A percentile compares a stretch with the other conserved stretches of the same genome.
Conservation (phyloP, 2,113 vertebrate genomes). For the Callaeas wilsoni region DNA sequence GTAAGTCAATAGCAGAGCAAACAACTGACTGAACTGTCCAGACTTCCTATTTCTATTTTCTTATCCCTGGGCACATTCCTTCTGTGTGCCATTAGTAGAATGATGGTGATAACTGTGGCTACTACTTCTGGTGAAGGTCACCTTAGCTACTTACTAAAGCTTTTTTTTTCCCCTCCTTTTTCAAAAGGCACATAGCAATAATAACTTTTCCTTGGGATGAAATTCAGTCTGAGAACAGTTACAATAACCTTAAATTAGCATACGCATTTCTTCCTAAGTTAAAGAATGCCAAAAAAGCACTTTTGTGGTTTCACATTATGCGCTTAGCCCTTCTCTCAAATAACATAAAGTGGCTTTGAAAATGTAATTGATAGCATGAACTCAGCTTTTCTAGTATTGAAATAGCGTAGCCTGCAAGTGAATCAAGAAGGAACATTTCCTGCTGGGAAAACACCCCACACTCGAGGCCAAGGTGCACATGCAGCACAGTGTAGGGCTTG, state of each 20-base stretch:
- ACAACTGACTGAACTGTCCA: neutral
- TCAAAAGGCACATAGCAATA: neutral
- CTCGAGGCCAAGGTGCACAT: accelerated
- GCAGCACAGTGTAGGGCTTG: accelerated
- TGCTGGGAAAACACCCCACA: neutral
- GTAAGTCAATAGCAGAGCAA: neutral
- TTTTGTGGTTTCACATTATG: conserved; percentile 34
- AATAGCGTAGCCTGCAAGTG: neutral
- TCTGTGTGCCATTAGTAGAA: neutral
- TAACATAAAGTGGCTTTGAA: neutral
- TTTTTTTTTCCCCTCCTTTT: too few relatives aligned
- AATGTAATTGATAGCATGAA: conserved; percentile 13
- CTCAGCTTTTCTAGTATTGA: neutral
- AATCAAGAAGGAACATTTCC: neutral
- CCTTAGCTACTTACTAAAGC: neutral
- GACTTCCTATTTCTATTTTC: neutral
- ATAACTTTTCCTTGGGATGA: neutral
- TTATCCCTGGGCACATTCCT: neutral
- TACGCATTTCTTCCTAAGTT: neutral
- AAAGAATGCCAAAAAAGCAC: conserved; percentile 45
- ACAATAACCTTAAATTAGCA: conserved; percentile 3
- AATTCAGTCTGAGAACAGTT: neutral
- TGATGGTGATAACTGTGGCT: neutral
- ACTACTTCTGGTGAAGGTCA: neutral
- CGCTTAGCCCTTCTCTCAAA: neutral